Percentiles rank a stretch among this genome's conserved stretches.
Conservation (phyloP, 2,113 vertebrate genomes). For the Heterotis niloticus region DNA sequence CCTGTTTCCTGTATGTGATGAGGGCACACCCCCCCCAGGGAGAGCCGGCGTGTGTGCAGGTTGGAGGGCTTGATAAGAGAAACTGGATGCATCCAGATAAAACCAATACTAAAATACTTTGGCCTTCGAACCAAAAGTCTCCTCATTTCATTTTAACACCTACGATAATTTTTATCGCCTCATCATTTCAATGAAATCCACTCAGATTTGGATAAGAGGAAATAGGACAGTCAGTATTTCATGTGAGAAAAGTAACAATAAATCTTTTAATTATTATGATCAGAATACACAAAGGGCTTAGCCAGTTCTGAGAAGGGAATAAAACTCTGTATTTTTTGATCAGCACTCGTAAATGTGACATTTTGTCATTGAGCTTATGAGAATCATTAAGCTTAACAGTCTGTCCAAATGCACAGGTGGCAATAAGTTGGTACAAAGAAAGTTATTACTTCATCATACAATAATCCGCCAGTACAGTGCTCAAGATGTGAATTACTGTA, state of each 20-base stretch:
- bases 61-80: conserved; percentile 18
- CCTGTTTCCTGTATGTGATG: conserved; percentile 22
- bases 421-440: too few relatives aligned
- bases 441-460: too few relatives aligned
- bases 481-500: too few relatives aligned
- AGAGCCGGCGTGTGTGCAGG: neutral
- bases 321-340: too few relatives aligned
- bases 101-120: neutral
- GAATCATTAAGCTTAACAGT: too few relatives aligned
- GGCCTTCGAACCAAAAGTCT: neutral
- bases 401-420: too few relatives aligned
- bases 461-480: too few relatives aligned
- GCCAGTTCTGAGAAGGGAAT: too few relatives aligned
- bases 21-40: neutral
- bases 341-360: too few relatives aligned
- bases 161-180: neutral
- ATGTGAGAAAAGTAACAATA: neutral
- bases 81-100: conserved; percentile 11
- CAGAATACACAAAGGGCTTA: neutral
- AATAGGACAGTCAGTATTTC: neutral
- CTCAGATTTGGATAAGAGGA: too few relatives aligned
- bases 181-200: neutral
- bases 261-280: neutral
- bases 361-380: too few relatives aligned
- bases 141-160: neutral